Evolutionary conservation across 1,140 invertebrate species (phyloP).

Genomic region (Heliconius nattereri): DNA sequence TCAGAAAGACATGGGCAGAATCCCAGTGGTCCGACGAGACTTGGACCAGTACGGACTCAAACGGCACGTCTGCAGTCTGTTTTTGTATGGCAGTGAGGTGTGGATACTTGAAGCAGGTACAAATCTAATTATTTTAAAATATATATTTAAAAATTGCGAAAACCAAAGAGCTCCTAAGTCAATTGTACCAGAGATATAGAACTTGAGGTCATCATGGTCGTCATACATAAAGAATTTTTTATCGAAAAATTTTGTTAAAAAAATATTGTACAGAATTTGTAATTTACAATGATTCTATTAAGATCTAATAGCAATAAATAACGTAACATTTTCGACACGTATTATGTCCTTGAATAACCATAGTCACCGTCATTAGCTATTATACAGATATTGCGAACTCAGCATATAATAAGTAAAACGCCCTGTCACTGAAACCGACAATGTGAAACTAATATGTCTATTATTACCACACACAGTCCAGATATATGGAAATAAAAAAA

Average conservation of each 20-base stretch:
- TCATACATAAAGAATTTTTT: too few species aligned
- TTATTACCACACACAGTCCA: too few species aligned
- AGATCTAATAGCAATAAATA: background rate
- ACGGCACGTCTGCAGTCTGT: slow-evolving; percentile 62
- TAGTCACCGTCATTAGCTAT: background rate
- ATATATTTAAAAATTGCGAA: too few species aligned
- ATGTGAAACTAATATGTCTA: background rate
- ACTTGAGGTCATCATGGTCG: too few species aligned
- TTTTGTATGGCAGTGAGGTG: slow-evolving; percentile 72
- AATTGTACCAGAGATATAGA: too few species aligned
- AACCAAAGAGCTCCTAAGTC: too few species aligned
- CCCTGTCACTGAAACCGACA: background rate
- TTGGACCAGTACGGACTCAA: slow-evolving; percentile 62
- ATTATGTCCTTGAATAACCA: background rate
- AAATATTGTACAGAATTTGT: too few species aligned
- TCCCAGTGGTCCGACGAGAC: slow-evolving; percentile 62
- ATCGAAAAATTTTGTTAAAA: too few species aligned
- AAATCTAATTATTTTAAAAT: too few species aligned
- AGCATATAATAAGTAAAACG: background rate
- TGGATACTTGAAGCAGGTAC: slow-evolving; percentile 67
- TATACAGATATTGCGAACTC: background rate
- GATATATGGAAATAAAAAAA: too few species aligned
- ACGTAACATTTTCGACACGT: background rate
- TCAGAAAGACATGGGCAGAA: slow-evolving; percentile 44
- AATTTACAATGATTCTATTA: background rate